A percentile compares a stretch with the other conserved stretches of the same genome.
These are phyloP conservation scores for Papio anubis DNA, from an alignment of 2,113 vertebrate species.

Conservation along the genomic window DNA sequence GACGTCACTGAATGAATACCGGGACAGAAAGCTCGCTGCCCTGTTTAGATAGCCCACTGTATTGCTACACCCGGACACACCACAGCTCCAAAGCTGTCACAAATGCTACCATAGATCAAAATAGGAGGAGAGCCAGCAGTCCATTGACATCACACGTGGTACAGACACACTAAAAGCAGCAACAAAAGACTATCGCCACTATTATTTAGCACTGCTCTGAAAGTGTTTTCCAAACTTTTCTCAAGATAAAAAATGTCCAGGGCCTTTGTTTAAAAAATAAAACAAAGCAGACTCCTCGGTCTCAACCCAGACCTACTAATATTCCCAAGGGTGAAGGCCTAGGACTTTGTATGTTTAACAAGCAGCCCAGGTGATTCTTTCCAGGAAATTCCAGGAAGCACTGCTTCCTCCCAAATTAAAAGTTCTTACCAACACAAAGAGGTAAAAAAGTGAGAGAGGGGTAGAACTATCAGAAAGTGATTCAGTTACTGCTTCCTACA, in stretches of 20 bases:
- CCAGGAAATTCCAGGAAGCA: background rate
- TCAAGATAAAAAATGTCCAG: background rate
- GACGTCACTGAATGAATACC: background rate
- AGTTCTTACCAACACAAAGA: background rate
- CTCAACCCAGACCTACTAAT: conserved; percentile 2
- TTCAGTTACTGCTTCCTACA: background rate
- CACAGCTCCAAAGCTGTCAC: background rate
- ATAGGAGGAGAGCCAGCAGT: background rate
- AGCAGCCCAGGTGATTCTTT: background rate
- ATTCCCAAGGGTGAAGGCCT: background rate
- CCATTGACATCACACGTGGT: background rate
- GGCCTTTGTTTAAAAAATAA: conserved; percentile 44
- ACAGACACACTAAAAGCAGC: background rate
- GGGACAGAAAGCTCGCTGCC: background rate
- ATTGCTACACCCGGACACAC: background rate
- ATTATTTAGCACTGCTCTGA: background rate
- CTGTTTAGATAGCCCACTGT: background rate
- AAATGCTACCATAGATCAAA: background rate
- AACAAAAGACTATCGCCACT: background rate
- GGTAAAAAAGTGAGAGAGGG: background rate
- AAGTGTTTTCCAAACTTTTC: background rate
- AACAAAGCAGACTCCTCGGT: background rate
- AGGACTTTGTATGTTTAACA: background rate
- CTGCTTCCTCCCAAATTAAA: background rate
- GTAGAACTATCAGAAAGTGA: background rate